These are phyloP conservation scores for Oreocharis arfaki DNA, from an alignment of 2,113 vertebrate species.

Conservation along the genomic window DNA sequence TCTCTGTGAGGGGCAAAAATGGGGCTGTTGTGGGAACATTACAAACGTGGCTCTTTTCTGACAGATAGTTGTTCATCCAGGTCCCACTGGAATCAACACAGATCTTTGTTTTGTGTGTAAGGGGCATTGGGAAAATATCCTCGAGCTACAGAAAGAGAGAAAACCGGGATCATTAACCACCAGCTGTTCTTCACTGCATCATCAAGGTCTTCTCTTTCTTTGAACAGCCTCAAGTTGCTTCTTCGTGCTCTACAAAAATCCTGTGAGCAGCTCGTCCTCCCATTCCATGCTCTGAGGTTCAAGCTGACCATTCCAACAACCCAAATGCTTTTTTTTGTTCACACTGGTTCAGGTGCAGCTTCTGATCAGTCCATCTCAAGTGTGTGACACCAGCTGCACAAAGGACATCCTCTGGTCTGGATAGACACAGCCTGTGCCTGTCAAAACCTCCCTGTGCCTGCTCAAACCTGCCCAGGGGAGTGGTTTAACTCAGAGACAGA, in stretches of 20 bases:
- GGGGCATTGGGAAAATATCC: background rate
- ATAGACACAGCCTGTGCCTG: background rate
- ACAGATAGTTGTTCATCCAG: background rate
- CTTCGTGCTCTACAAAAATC: background rate
- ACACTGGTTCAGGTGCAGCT: background rate
- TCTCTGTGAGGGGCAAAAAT: background rate
- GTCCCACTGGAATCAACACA: background rate
- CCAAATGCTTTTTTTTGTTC: background rate
- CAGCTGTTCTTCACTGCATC: background rate
- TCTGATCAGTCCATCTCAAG: background rate
- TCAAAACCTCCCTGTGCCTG: background rate
- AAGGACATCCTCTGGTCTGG: background rate
- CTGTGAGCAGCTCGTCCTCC: background rate
- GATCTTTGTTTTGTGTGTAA: background rate
- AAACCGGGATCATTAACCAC: background rate
- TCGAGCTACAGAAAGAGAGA: background rate
- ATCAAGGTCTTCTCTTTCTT: background rate
- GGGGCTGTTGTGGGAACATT: background rate
- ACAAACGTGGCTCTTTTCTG: accelerated
- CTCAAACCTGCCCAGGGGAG: background rate
- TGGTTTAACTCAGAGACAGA: background rate
- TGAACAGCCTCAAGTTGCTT: background rate
- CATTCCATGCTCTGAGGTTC: background rate
- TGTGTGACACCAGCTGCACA: too few relatives aligned
- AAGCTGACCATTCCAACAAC: background rate